Conservation (phyloP, 2,113 vertebrate genomes). For the Microtus richardsoni region DNA sequence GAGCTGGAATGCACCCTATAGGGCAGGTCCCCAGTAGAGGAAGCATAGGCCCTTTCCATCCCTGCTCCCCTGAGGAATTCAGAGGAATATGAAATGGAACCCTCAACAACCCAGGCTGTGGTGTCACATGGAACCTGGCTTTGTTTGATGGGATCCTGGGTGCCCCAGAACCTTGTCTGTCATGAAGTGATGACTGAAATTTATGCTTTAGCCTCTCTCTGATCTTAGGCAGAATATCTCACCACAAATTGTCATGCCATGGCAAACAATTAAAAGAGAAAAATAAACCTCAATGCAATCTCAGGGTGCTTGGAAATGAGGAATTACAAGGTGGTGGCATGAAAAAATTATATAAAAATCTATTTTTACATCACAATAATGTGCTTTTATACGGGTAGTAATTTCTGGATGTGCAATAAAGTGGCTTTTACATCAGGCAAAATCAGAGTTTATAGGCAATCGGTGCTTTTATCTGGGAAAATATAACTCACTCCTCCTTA, state of each 20-base stretch:
- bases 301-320: slow-evolving; percentile 77
- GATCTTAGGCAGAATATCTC: slow-evolving; percentile 67
- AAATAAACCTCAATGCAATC: slow-evolving; percentile 78
- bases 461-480: slow-evolving; percentile 80
- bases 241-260: slow-evolving; percentile 67
- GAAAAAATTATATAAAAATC: slow-evolving; percentile 85
- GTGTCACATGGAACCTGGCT: neutral
- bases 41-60: neutral
- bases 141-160: neutral
- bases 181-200: slow-evolving; percentile 26
- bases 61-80: neutral
- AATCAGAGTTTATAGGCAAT: slow-evolving; percentile 83
- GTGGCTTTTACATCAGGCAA: slow-evolving; percentile 81
- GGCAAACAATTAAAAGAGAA: slow-evolving; percentile 82
- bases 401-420: slow-evolving; percentile 84
- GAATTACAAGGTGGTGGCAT: slow-evolving; percentile 80
- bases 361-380: slow-evolving; percentile 85
- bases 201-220: slow-evolving; percentile 31
- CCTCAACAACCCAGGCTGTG: neutral
- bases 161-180: neutral
- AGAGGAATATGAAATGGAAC: neutral
- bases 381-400: slow-evolving; percentile 81
- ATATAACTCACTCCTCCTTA: slow-evolving; percentile 70
- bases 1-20: fast-evolving
- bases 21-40: no score